Base-by-base conservation (phyloP, 2,888 invertebrate species). In the Tryphoninae sp. region DNA sequence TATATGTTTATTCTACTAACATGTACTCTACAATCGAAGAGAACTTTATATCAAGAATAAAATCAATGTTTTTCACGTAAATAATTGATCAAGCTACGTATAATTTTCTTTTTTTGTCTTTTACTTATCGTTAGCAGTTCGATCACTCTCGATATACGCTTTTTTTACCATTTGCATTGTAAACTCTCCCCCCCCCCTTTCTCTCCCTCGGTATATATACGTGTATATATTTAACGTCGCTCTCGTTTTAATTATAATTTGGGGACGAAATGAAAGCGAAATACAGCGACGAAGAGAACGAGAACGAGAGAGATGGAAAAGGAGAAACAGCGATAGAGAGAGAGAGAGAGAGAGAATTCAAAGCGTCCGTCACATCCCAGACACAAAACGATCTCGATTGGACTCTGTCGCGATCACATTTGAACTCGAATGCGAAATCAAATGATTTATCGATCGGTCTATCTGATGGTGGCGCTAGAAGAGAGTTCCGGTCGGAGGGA, bases 371-470 rank as follows among this genome's bases (percentile, higher is more conserved):
- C 65, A 55, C 53, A 26, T 49, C 19, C 55, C 64, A 42, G 64
- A 68, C 73, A 33, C 68, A 67, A 78, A 80, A 77, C 79, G 78
- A 83, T 84, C 62, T 72, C 69, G 74, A 83, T 83, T 82, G 83
- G 75, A 82, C 59, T 51, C 23, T 80, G 78, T 80, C 78, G 79
- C 75, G 79, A 83, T 82, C 73, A 80, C 83, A 83, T 83, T 84
- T 82, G 64, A 65, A 71, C 83, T 81, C 80, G 74, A 83, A 55
- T 55, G 45, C 80, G 71, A 77, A 82, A 84, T 83, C 80, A 71
- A 83, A 84, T 83, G 83, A 83, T 83, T 83, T 80, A 83, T 84
- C 82, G 81, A 64, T 71, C 64, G 40, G n/a, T 42, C 49, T 42
- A 19, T 55, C 55, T 55, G 55, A 55, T 55, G 19, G 55, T 45